These are phyloP conservation scores for Alligator sinensis DNA, from an alignment of 2,113 vertebrate species.

Conservation along the genomic window DNA sequence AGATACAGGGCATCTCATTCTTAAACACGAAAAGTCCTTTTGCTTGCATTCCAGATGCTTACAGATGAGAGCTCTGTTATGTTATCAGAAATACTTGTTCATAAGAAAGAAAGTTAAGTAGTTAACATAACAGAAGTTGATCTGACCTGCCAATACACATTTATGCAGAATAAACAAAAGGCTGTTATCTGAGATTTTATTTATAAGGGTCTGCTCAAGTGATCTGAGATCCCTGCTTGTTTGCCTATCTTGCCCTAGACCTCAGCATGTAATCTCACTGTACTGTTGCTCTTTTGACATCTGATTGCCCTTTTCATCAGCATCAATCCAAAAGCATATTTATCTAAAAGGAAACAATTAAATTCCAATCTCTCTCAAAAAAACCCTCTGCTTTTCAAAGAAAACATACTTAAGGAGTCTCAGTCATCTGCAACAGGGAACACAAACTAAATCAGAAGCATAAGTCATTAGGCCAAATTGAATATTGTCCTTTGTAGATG, in stretches of 20 bases:
- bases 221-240: constrained; percentile 65
- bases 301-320: constrained; percentile 78
- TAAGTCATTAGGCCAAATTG: constrained; percentile 35
- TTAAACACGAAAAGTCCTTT: constrained; percentile 2
- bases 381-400: constrained; percentile 76
- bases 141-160: constrained; percentile 62
- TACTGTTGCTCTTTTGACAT: constrained; percentile 73
- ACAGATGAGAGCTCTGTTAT: constrained; percentile 15
- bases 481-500: constrained; percentile 29
- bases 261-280: constrained; percentile 72
- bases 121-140: constrained; percentile 74
- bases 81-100: constrained; percentile 55
- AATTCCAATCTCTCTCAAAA: constrained; percentile 78
- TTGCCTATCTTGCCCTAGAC: constrained; percentile 75
- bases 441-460: constrained; percentile 45
- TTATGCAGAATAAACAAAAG: constrained; percentile 73
- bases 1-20: not conserved
- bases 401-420: constrained; percentile 73
- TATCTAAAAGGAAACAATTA: constrained; percentile 87
- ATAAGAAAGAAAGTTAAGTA: constrained; percentile 71
- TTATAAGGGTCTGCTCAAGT: constrained; percentile 63
- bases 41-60: constrained; percentile 44
- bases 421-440: not conserved
- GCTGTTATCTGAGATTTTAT: constrained; percentile 72
- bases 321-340: constrained; percentile 81